These are phyloP conservation scores for Euproctis similis DNA, from an alignment of 2,888 invertebrate species.

Conservation along the genomic window DNA sequence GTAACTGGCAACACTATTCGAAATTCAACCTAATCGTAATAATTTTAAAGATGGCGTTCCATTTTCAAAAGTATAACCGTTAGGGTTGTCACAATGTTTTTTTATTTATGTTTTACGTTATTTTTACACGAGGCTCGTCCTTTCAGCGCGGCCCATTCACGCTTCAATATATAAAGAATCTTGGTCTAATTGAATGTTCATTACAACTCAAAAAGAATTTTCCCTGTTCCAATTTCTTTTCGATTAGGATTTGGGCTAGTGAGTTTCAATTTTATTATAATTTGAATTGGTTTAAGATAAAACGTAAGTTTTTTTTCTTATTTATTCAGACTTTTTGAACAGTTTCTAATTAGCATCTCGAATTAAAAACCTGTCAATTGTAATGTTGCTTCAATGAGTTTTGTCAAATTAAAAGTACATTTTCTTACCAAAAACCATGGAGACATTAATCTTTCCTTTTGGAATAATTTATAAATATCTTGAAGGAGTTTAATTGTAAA, in stretches of 20 bases:
- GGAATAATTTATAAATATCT: too few relatives aligned
- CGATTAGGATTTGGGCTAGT: constrained; percentile 32
- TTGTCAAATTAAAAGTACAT: too few relatives aligned
- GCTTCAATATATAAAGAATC: constrained; percentile 29
- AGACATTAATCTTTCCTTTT: too few relatives aligned
- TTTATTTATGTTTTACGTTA: constrained; percentile 42
- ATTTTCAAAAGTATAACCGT: background rate
- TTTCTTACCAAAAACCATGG: too few relatives aligned
- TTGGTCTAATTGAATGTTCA: constrained; percentile 32
- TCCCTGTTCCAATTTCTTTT: constrained; percentile 25
- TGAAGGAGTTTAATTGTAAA: too few relatives aligned
- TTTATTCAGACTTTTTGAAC: background rate
- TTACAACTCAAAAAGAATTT: constrained; percentile 26
- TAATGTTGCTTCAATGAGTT: background rate
- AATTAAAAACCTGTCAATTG: background rate
- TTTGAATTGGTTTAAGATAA: constrained; percentile 4
- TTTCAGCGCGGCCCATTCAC: constrained; percentile 38
- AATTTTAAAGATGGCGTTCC: background rate
- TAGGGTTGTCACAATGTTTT: constrained; percentile 18
- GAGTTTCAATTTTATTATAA: constrained; percentile 12
- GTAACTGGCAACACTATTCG: background rate
- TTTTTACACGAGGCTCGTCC: constrained; percentile 36
- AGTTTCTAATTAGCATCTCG: background rate
- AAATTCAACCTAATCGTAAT: constrained; percentile 8
- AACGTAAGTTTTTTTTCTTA: constrained; percentile 2